A percentile compares a stretch with the other conserved stretches of the same genome.
phyloP scores from a whole-genome alignment of 2,888 invertebrate species.

The Smittia sp. region DNA sequence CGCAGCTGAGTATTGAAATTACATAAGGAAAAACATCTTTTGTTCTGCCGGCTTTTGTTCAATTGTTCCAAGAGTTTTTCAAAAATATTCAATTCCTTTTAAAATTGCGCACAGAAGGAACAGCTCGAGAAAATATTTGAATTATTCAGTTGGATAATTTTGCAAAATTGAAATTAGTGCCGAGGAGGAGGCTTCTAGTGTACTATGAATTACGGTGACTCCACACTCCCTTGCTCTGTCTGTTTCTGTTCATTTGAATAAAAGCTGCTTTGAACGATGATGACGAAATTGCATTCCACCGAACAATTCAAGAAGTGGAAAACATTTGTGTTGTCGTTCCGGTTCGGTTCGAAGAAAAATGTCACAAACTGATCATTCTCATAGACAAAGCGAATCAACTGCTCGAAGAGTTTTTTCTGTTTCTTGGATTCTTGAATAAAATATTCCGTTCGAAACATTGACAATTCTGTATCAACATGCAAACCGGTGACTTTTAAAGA shows the following conservation, averaged over 20 bases:
- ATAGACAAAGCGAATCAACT: too few relatives aligned
- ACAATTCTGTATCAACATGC: too few relatives aligned
- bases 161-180: not conserved
- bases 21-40: not conserved
- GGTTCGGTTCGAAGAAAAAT: too few relatives aligned
- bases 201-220: constrained; percentile 5
- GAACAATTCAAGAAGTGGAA: too few relatives aligned
- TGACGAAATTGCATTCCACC: not conserved
- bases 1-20: not conserved
- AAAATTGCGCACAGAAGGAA: not conserved
- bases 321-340: too few relatives aligned
- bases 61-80: not conserved
- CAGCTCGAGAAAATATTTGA: not conserved
- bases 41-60: not conserved
- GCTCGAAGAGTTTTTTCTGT: too few relatives aligned
- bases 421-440: too few relatives aligned
- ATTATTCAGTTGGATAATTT: constrained; percentile 6
- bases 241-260: not conserved
- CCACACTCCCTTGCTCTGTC: not conserved
- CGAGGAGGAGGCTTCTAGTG: not conserved
- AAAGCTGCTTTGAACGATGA: not conserved
- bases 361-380: too few relatives aligned
- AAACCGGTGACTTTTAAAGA: too few relatives aligned
- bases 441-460: too few relatives aligned
- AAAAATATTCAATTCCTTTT: not conserved